Conservation (phyloP, 2,888 invertebrate species). For the Andricus quercusramuli region DNA sequence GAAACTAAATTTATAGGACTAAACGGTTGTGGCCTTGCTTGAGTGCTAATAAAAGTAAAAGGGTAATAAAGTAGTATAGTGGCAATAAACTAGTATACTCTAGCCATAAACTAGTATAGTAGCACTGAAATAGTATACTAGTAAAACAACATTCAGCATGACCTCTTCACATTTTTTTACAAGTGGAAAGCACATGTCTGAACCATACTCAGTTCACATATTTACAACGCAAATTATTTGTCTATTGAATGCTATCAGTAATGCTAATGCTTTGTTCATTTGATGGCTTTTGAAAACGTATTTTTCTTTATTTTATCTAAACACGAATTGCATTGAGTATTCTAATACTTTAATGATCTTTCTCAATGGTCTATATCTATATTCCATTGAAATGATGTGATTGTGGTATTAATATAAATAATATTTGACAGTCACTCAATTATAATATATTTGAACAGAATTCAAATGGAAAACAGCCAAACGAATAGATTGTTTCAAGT, state of each 20-base stretch:
- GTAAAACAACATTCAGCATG: constrained; percentile 13
- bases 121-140: constrained; percentile 8
- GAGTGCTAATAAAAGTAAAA: constrained; percentile 31
- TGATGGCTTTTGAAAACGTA: not conserved
- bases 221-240: not conserved
- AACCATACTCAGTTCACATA: not conserved
- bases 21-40: constrained; percentile 6
- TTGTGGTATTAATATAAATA: not conserved
- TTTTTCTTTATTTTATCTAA: not conserved
- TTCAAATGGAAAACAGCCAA: not conserved
- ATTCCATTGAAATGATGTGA: not conserved
- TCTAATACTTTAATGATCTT: not conserved
- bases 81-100: constrained; percentile 16
- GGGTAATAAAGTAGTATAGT: constrained; percentile 22
- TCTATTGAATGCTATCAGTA: not conserved
- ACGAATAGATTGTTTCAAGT: not conserved
- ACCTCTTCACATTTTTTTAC: constrained; percentile 2
- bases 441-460: not conserved
- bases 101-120: constrained; percentile 27
- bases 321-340: not conserved
- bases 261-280: not conserved
- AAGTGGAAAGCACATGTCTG: not conserved
- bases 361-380: not conserved
- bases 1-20: constrained; percentile 25
- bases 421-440: not conserved